Conservation (phyloP, 2,113 vertebrate genomes). For the Cercopithecus mona region DNA sequence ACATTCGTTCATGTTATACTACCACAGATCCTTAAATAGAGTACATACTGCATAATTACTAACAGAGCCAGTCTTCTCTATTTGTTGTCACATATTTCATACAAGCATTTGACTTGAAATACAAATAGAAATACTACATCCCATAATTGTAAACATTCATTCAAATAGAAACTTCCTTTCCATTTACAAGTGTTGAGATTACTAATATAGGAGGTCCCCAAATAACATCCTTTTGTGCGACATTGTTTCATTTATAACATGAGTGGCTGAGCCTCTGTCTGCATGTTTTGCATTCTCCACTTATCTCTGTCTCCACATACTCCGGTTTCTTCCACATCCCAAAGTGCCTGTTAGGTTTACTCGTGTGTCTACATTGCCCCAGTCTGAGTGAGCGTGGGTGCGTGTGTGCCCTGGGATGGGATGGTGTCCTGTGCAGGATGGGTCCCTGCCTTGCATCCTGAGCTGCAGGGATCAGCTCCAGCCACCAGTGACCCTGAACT, state of each 20-base stretch:
- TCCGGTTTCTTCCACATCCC: background rate
- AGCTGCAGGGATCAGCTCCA: background rate
- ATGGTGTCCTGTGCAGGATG: background rate
- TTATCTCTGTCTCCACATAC: background rate
- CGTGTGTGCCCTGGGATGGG: background rate
- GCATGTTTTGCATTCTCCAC: background rate
- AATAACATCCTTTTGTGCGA: background rate
- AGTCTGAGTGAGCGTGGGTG: background rate
- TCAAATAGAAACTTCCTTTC: background rate
- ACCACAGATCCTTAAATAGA: conserved; percentile 75
- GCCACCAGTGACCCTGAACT: background rate
- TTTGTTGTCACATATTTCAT: conserved; percentile 65
- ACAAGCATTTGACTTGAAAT: conserved; percentile 68
- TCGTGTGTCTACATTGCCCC: background rate
- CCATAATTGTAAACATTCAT: conserved; percentile 85
- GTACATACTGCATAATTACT: conserved; percentile 74
- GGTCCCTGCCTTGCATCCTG: background rate
- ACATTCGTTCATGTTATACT: conserved; percentile 73
- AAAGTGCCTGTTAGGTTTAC: background rate
- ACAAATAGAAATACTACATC: conserved; percentile 77
- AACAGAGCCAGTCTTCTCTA: conserved; percentile 76
- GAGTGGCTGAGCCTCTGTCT: background rate
- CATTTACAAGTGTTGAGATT: background rate
- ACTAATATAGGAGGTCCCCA: background rate
- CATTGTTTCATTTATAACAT: background rate